These are phyloP conservation scores for Indicator indicator DNA, from an alignment of 2,113 vertebrate species.

Conservation along the genomic window DNA sequence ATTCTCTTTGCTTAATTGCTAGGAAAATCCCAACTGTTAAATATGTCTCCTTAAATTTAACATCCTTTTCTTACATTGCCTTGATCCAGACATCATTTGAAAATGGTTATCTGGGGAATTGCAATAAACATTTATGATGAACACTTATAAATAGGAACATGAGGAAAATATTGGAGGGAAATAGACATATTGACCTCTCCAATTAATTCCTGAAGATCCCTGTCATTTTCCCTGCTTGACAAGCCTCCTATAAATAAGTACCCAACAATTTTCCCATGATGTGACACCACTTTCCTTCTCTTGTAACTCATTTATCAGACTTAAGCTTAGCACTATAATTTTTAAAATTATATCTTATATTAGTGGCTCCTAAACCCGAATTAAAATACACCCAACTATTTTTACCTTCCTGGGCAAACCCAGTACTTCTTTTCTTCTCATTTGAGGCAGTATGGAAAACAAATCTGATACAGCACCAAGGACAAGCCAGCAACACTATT, in stretches of 20 bases:
- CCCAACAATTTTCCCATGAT: neutral
- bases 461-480: neutral
- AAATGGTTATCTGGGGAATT: neutral
- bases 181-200: neutral
- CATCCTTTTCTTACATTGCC: neutral
- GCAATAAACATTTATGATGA: neutral
- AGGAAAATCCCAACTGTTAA: neutral
- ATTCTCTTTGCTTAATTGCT: neutral
- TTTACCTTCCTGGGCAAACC: neutral
- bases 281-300: neutral
- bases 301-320: neutral
- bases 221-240: neutral
- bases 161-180: neutral
- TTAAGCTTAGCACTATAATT: neutral
- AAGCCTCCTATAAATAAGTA: neutral
- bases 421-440: neutral
- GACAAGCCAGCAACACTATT: neutral
- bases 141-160: neutral
- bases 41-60: neutral
- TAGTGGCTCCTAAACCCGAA: neutral
- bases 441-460: neutral
- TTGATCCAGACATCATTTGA: neutral
- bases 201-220: neutral
- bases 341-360: neutral
- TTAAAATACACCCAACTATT: neutral